Base-by-base conservation (phyloP, 2,113 vertebrate genomes). In the Mola mola region DNA sequence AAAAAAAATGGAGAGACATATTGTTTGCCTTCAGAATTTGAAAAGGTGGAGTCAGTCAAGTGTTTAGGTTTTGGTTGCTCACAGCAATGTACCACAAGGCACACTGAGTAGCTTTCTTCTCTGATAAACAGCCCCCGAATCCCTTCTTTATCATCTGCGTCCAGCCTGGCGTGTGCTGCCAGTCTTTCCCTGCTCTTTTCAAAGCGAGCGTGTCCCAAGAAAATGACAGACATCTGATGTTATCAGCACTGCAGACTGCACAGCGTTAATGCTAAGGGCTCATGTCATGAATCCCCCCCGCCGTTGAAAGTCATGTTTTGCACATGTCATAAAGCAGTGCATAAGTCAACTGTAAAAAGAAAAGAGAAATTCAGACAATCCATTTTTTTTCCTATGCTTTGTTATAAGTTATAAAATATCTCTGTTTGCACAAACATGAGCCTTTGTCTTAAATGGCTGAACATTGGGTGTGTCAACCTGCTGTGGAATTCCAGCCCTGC, bases 191-290 rank as follows among this genome's bases (percentile, higher is more conserved):
- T 29, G 49, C 59, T 42, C 28, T 51, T 57, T 48, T 70, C 57
- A 31, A 15, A 52, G 43, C 60, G 29, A 36, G 41, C 1, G 33
- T 55, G 28, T 66, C 52, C 28, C 19, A 1, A 49, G 65, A 68
- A n/a, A 61, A 19, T 11, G 56, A 72, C 76, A 78, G 49, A 64
- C 70, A 64, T 76, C 73, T 25, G 58, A 79, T 78, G 66, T 62
- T 73, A 87, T 81, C 79, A 41, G 56, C 29, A 8, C 53, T 67
- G 81, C 76, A 83, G 62, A 56, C 72, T 65, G 56, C 68, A 40
- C 36, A 22, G 44, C 10, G 20, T 33, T 10, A 9, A 62, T 50
- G 66, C 80, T 78, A 60, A 69, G 37, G 44, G 79, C 64, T 71
- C 42, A 56, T 65, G 36, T 75, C 52, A 49, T 72, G 40, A 67